Evolutionary conservation across 1,140 invertebrate species (phyloP), one percentile per base, ranked within the genome.

Genomic region (Coptotermes formosanus): DNA sequence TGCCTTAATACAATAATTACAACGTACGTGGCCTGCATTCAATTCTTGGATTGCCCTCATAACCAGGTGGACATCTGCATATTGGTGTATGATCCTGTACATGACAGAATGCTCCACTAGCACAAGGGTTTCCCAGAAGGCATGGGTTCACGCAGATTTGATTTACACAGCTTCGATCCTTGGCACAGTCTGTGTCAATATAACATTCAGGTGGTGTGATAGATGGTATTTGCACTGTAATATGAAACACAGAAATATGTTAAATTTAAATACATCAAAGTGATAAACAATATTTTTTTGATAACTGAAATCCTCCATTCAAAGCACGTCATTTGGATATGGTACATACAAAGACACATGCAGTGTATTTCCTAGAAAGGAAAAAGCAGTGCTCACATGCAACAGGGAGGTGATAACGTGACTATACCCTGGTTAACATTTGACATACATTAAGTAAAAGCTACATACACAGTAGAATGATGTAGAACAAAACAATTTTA

Each of bases 111-210:
- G 97, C 95, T 30, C 94, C 95, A 59, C 91, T 90, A 38, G 95
- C 96, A 89, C 97, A 98, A 3, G 94, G 92, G 87, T 94, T 92
- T 32, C 92, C 91, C 0, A 91, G 89, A 0, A 93, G 88, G 88
- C 97, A 98, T 3, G 97, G 97, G 91, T 97, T 97, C 0, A 95
- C 90, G 89, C 97, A 97, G 8, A 92, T 89, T 82, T 95, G 94
- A 88, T 96, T 96, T 19, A 94, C 91, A 89, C 97, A 98, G 43
- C 94, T 93, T 88, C 93, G 93, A 88, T 97, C 95, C 6, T 90
- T 90, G 2, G 93, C 91, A 89, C 97, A 98, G 83, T 98, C 97
- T 30, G 94, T 93, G 88, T 97, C 94, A 7, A 92, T 92, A 38
- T 94, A 94, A 89, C 97, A 98, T 91, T 96, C 96, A 21, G 93